Percentiles rank a stretch among this genome's conserved stretches.
Evolutionary conservation across 2,888 invertebrate genomes (phyloP).

Genomic region (Dasypogon diadema): DNA sequence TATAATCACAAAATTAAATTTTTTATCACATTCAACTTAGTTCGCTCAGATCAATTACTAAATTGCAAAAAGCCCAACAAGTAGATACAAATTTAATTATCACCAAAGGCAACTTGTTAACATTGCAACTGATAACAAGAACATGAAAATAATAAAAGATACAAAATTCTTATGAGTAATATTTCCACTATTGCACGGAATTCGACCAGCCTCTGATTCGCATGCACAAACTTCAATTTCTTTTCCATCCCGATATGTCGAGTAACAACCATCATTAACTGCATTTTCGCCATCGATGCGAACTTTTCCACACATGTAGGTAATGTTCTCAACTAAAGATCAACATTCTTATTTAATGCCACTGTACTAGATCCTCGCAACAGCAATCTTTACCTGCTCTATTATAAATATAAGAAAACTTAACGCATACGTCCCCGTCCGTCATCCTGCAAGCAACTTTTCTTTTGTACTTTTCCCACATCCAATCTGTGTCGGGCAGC

Average conservation of each 20-base stretch:
- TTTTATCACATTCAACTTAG: no score
- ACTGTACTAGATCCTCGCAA: no score
- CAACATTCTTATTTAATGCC: no score
- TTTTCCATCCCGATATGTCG: constrained; percentile 69
- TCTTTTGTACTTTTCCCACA: constrained; percentile 72
- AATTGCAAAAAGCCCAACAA: no score
- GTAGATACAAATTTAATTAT: background rate
- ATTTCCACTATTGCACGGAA: constrained; percentile 69
- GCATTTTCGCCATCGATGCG: constrained; percentile 69
- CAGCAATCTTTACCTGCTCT: no score
- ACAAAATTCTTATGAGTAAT: background rate
- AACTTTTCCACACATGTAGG: constrained; percentile 78
- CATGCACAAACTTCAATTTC: constrained; percentile 71
- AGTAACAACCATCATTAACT: constrained; percentile 73
- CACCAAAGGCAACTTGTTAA: background rate
- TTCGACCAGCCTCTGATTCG: constrained; percentile 64
- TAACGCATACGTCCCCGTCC: constrained; percentile 75
- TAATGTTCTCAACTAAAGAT: constrained; percentile 75
- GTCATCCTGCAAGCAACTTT: constrained; percentile 72
- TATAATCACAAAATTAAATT: no score
- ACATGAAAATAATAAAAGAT: background rate
- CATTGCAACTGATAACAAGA: background rate
- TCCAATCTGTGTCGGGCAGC: constrained; percentile 73
- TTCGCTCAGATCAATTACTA: no score
- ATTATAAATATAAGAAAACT: constrained; percentile 74